Evolutionary conservation across 2,888 invertebrate species (phyloP).

Genomic region (Loripinus fragilis): DNA sequence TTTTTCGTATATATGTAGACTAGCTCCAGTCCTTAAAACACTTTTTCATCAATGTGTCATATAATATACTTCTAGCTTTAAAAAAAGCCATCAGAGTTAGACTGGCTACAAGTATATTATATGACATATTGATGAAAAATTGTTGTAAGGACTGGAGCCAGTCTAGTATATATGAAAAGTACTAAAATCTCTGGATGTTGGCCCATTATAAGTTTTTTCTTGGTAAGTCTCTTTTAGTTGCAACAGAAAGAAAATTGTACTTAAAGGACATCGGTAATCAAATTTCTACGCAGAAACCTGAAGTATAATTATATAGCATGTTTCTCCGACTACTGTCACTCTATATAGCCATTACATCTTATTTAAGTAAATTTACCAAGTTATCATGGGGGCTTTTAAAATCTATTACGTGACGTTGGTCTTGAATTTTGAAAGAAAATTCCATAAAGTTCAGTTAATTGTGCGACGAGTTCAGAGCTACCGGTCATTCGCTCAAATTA

Average conservation of each 20-base stretch:
- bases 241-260: too few species aligned
- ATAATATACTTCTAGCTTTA: too few species aligned
- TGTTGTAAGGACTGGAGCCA: too few species aligned
- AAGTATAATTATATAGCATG: constrained; percentile 11
- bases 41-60: too few species aligned
- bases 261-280: not conserved
- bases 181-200: too few species aligned
- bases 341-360: constrained; percentile 32
- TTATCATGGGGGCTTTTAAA: constrained; percentile 26
- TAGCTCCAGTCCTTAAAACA: too few species aligned
- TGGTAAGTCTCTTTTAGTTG: not conserved
- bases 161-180: too few species aligned
- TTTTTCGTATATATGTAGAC: too few species aligned
- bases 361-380: constrained; percentile 46
- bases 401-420: constrained; percentile 39
- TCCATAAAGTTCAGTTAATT: constrained; percentile 40
- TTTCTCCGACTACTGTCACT: constrained; percentile 45
- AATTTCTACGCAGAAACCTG: constrained; percentile 3
- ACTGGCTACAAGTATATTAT: too few species aligned
- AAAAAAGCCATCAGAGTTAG: too few species aligned
- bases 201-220: too few species aligned
- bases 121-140: too few species aligned
- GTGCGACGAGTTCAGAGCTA: constrained; percentile 39
- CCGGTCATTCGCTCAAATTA: constrained; percentile 58
- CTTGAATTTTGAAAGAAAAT: constrained; percentile 55